A percentile compares a stretch with the other conserved stretches of the same genome.
Evolutionary conservation across 2,113 vertebrate species (phyloP).

Genomic region (Ranitomeya imitator): DNA sequence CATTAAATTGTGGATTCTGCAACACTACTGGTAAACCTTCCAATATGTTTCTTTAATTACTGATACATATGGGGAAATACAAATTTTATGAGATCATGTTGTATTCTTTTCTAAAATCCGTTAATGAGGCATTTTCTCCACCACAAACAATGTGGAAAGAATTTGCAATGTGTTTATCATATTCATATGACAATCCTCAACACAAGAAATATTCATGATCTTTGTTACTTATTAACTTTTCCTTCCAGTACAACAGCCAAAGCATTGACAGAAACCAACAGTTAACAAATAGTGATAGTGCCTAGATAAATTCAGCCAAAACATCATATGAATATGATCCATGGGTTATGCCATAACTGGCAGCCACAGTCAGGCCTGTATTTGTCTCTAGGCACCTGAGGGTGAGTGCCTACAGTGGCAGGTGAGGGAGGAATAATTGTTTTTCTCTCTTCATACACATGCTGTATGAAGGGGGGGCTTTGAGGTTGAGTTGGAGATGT

Average conservation of each 20-base stretch:
- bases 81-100: not conserved
- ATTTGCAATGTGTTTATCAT: conserved; percentile 20
- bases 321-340: conserved; percentile 7
- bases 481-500: too few relatives aligned
- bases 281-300: conserved; percentile 5
- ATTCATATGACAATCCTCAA: conserved; percentile 2
- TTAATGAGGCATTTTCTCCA: not conserved
- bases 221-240: not conserved
- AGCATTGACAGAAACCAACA: not conserved
- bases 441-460: too few relatives aligned
- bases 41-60: not conserved
- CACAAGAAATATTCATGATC: conserved; percentile 5
- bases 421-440: too few relatives aligned
- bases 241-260: conserved; percentile 14
- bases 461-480: too few relatives aligned
- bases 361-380: too few relatives aligned
- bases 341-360: conserved; percentile 16
- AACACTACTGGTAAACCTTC: not conserved
- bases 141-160: conserved; percentile 7
- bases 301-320: not conserved
- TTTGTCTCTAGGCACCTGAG: too few relatives aligned
- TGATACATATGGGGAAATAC: not conserved
- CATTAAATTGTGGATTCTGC: not conserved
- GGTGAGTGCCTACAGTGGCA: too few relatives aligned
- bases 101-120: not conserved